Evolutionary conservation across 2,113 vertebrate species (phyloP), one percentile per base, ranked within the genome.

Genomic region (Microcebus murinus): DNA sequence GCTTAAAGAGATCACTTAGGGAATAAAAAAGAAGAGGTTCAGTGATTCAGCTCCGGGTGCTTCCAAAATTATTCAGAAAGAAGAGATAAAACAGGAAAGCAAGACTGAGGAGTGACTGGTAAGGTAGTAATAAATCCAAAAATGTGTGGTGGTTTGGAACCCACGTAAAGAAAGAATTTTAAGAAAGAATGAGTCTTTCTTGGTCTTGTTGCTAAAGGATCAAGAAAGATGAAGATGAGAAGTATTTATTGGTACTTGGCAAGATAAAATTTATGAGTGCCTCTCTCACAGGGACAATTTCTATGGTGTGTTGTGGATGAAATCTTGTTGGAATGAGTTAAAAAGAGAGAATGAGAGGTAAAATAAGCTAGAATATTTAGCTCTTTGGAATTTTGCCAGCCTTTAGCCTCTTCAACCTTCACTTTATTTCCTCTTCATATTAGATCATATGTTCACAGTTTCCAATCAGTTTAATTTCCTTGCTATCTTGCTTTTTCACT

Each of bases 41-140:
- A 85, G 17, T 77, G 29, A 83, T 39, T 94, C n/a, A 92, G 15
- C 20, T 59, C 21, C 68, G 68, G 5, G 1, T 91, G 14, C 9
- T 85, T 84, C 29, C 61, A 90, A 82, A 87, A 36, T 55, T 48
- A 73, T 74, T 94, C 76, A n/a, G 21, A 89, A 87, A 63, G 61
- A 87, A 14, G 6, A 67, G 8, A 45, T 14, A 59, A 20, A 65
- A 29, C 4, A 25, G 13, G 31, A 79, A 63, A 81, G 6, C 5
- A 8, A 73, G 52, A 17, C 27, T 8, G 17, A 84, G 20, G 42
- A 89, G 17, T 70, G 25, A 3, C 36, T 89, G 29, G 13, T 17
- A 76, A 57, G 15, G n/a, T 31, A 27, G 7, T 29, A 68, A 17
- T 34, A 65, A 48, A 34, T 83, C 17, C 4, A 67, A 77, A 91